A percentile compares a stretch with the other conserved stretches of the same genome.
Evolutionary conservation across 2,113 vertebrate genomes (phyloP).

Genomic region (Psilopsiagon aymara): DNA sequence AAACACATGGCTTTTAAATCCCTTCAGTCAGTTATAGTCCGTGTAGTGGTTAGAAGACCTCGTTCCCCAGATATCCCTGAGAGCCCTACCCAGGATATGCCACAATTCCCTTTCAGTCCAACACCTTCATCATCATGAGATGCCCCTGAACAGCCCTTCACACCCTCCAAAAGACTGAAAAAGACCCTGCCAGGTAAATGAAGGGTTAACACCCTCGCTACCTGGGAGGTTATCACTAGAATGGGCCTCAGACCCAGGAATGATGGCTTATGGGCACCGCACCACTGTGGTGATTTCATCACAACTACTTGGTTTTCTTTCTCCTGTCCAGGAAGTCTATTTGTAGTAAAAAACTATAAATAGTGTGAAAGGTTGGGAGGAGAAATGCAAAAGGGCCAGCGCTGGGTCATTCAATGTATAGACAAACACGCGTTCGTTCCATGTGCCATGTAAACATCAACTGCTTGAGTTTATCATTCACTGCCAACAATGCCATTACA

Average conservation of each 20-base stretch:
- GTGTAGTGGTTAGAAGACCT: neutral
- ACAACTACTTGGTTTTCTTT: neutral
- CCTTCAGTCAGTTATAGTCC: neutral
- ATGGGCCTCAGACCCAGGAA: neutral
- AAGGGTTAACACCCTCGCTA: conserved; percentile 31
- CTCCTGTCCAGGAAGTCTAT: conserved; percentile 3
- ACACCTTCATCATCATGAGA: neutral
- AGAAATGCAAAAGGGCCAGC: neutral
- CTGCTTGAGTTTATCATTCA: conserved; percentile 56
- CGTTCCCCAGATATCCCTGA: neutral
- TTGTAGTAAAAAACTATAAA: conserved; percentile 43
- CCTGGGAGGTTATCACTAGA: conserved; percentile 1
- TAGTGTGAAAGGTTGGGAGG: neutral
- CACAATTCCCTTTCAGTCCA: neutral
- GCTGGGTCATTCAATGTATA: conserved; percentile 40
- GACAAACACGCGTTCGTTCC: conserved; percentile 20
- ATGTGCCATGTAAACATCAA: conserved; percentile 52
- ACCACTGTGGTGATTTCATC: neutral
- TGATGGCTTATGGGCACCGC: neutral
- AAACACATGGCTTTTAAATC: neutral
- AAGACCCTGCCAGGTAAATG: neutral
- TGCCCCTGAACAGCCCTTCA: neutral
- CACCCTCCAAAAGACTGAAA: neutral
- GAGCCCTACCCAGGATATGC: neutral
- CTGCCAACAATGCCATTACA: conserved; percentile 67